These are phyloP conservation scores for Andricus curvator DNA, from an alignment of 2,888 invertebrate genomes.

Conservation along the genomic window DNA sequence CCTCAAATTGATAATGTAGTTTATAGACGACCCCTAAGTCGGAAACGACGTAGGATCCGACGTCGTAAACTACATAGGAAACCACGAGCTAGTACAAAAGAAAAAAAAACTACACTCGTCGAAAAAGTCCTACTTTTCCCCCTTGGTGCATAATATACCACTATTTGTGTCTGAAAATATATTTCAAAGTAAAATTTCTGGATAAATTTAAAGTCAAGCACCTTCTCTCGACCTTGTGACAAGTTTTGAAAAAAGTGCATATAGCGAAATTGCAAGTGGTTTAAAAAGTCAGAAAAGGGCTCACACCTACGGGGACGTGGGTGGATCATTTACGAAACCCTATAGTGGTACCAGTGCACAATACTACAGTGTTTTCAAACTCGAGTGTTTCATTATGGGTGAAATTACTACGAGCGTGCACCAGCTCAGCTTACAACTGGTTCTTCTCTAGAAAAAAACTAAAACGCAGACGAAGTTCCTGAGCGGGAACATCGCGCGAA, in stretches of 20 bases:
- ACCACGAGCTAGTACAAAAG: too few species aligned
- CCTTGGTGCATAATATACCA: too few species aligned
- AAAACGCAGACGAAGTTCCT: constrained; percentile 31
- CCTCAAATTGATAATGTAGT: too few species aligned
- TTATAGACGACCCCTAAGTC: too few species aligned
- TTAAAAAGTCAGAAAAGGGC: not conserved
- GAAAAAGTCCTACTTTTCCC: too few species aligned
- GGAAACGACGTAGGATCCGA: too few species aligned
- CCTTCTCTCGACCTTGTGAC: not conserved
- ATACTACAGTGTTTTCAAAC: too few species aligned
- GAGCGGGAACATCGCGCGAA: constrained; percentile 31
- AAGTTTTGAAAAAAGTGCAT: not conserved
- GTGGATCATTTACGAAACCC: constrained; percentile 41
- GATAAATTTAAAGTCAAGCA: not conserved
- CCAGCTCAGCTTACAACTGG: constrained; percentile 55
- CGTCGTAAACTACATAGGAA: too few species aligned
- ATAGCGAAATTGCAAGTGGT: not conserved
- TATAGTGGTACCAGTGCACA: constrained; percentile 41
- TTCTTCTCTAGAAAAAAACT: constrained; percentile 41
- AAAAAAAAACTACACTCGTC: too few species aligned
- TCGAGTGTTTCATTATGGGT: constrained; percentile 49
- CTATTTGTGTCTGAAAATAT: too few species aligned
- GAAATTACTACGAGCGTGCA: constrained; percentile 52
- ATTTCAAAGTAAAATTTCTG: not conserved
- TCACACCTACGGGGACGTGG: not conserved